Base-by-base conservation (phyloP, 2,888 invertebrate genomes). In the Tethea ocularis region DNA sequence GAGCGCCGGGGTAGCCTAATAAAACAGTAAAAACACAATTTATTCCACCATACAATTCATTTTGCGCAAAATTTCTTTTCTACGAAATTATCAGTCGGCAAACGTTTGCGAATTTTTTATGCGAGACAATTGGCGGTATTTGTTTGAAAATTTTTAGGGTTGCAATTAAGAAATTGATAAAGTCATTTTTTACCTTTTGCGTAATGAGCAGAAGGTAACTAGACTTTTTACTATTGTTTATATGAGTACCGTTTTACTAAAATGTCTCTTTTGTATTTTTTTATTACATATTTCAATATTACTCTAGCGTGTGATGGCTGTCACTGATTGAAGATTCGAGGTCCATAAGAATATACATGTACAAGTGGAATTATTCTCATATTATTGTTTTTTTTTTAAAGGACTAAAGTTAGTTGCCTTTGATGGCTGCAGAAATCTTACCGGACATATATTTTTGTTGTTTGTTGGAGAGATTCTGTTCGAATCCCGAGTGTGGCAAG, bases 21-120 rank as follows among this genome's bases (percentile, higher is more conserved):
- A 54, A 54, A 54, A 33, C 7, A 33, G 20, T 54, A 33, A 52
- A 52, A n/a, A 2, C 46, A 52, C 71, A 77, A 67, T 63, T n/a
- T 59, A 64, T 73, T 46, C 10, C 46, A 46, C 20, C 10, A 10
- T 1, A 46, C 33, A 46, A 46, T 77, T 72, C 72, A 67, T 69
- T 71, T 87, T 88, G 84, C 76, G 87, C 89, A 87, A 88, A 84
- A 89, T 88, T 89, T 89, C 87, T 88, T 88, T 88, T 88, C 89
- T 79, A 71, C 69, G 86, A 86, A 89, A 68, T 63, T 53, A 70
- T 67, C 75, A 51, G 67, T 60, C 46, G 46, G 46, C 20, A 46
- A 46, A 46, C n/a, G 7, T 74, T 81, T 77, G 71, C 68, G 20
- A 64, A 55, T 68, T 73, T 74, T 63, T 75, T 72, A 55, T 56